A percentile compares a stretch with the other conserved stretches of the same genome.
phyloP scores from a whole-genome alignment of 1,140 invertebrate genomes.

The Harlomillsia oculata region DNA sequence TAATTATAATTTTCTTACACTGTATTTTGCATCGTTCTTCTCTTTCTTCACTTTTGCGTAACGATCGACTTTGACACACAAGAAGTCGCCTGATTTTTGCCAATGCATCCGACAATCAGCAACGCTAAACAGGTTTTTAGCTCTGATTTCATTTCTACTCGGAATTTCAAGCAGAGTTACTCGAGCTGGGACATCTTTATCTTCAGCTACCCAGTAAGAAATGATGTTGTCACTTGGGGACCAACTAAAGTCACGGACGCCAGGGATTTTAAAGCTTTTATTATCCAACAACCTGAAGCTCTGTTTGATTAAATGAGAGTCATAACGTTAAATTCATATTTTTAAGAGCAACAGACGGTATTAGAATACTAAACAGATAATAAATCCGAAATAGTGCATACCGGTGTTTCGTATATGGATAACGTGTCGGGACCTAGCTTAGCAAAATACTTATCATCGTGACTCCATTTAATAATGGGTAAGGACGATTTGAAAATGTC shows the following conservation, averaged over 20 bases:
- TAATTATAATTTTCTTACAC: slow-evolving; percentile 47
- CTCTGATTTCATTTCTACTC: slow-evolving; percentile 77
- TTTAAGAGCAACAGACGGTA: neutral
- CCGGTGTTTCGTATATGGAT: slow-evolving; percentile 90
- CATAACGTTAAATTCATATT: neutral
- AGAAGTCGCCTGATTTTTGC: slow-evolving; percentile 95
- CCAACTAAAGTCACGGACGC: slow-evolving; percentile 93
- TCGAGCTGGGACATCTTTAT: slow-evolving; percentile 78
- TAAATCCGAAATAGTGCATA: slow-evolving; percentile 38
- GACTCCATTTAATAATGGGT: slow-evolving; percentile 87
- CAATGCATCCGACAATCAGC: slow-evolving; percentile 97
- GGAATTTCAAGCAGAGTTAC: slow-evolving; percentile 76
- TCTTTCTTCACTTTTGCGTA: slow-evolving; percentile 90
- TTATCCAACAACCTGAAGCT: slow-evolving; percentile 87
- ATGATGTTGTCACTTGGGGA: slow-evolving; percentile 93
- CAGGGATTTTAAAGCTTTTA: slow-evolving; percentile 85
- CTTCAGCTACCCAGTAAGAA: slow-evolving; percentile 97
- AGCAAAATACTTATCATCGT: slow-evolving; percentile 94
- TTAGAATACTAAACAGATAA: neutral
- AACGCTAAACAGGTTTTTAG: slow-evolving; percentile 95
- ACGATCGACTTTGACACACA: slow-evolving; percentile 96
- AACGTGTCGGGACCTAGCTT: slow-evolving; percentile 72
- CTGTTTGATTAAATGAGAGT: slow-evolving; percentile 41
- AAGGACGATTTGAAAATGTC: slow-evolving; percentile 72
- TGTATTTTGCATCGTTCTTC: slow-evolving; percentile 78